Evolutionary conservation across 2,113 vertebrate species (phyloP).

Genomic region (Paramisgurnus dabryanus): DNA sequence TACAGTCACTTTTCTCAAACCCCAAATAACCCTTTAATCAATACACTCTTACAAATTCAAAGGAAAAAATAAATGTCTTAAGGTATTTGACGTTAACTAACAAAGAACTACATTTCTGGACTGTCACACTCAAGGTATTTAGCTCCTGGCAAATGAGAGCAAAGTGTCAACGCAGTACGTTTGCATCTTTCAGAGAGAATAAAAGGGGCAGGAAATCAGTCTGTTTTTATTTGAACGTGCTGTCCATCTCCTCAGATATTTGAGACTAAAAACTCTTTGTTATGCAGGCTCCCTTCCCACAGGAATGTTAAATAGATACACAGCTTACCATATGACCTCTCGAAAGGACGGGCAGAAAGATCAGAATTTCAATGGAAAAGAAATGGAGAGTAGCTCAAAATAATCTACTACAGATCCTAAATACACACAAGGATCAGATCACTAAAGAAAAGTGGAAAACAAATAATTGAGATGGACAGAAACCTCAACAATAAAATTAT

Average conservation of each 20-base stretch:
- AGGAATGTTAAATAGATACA: conserved; percentile 42
- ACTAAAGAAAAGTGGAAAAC: neutral
- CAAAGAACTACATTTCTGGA: neutral
- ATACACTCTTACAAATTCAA: neutral
- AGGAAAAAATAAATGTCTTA: neutral
- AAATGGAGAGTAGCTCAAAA: neutral
- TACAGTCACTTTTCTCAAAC: neutral
- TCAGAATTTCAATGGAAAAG: neutral
- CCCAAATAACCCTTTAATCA: neutral
- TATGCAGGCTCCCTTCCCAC: conserved; percentile 22
- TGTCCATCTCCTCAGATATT: conserved; percentile 24
- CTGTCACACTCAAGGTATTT: conserved; percentile 1
- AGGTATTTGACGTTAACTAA: conserved; percentile 16
- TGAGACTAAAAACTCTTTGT: conserved; percentile 34
- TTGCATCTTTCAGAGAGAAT: conserved; percentile 28
- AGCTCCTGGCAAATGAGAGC: conserved; percentile 25
- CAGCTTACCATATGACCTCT: conserved; percentile 14
- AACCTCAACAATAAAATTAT: neutral
- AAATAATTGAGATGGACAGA: neutral
- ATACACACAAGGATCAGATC: conserved; percentile 4
- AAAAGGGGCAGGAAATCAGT: neutral
- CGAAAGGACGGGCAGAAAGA: conserved; percentile 16
- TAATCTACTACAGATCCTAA: neutral
- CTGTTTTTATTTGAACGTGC: conserved; percentile 29
- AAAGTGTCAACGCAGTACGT: neutral